Base-by-base conservation (phyloP, 2,888 invertebrate species). In the Nasonia oneida region DNA sequence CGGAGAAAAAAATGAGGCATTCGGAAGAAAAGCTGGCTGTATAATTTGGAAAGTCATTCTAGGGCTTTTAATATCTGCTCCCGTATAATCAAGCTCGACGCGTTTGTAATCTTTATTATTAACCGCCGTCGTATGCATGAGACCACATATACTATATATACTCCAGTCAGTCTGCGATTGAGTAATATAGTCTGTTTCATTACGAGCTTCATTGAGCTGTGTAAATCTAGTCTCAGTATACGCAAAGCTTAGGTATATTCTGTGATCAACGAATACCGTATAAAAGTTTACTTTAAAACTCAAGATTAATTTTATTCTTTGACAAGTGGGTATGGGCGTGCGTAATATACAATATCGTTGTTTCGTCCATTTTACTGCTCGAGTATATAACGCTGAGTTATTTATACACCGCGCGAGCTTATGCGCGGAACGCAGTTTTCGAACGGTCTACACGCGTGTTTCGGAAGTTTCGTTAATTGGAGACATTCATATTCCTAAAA, bases 21-120 rank as follows among this genome's bases (percentile, higher is more conserved):
- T 4, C 15, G 15, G n/a, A 47, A 12, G 47, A 10, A 3, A n/a
- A 61, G 6, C 37, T 37, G n/a, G 18, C n/a, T 3, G 57, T 23
- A 6, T 61, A 61, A 61, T 61, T 61, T 61, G n/a, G n/a, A 61
- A 61, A n/a, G 57, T 61, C 57, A n/a, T 61, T 61, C 8, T n/a
- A 18, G 8, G n/a, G n/a, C n/a, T 61, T 61, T 61, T 61, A 61
- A 61, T n/a, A 23, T 8, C 4, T 3, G 37, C 8, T 8, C 57
- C 1, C n/a, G n/a, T 10, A n/a, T 61, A 8, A 8, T 61, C 23
- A 8, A 61, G 23, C 18, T 2, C 18, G n/a, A 6, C 6, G n/a
- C 23, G n/a, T n/a, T 61, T 23, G 29, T 29, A 15, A 53, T 18
- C 53, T 15, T 15, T 18, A 53, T 53, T 53, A 53, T 53, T 53